Base-by-base conservation (phyloP, 2,797 vertebrate species). In the Huso huso region DNA sequence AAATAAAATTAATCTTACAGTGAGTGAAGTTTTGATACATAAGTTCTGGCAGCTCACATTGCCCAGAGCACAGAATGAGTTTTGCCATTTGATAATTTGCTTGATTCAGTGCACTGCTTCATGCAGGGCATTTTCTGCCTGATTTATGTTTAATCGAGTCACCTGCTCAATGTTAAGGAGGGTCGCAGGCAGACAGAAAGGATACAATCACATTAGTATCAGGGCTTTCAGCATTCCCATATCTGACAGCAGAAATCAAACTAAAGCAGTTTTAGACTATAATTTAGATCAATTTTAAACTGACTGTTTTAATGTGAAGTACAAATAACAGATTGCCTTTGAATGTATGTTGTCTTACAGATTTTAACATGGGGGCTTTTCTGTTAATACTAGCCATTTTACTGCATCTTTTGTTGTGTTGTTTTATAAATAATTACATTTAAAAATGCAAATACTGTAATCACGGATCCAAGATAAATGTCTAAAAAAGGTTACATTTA, bases 1-100 rank as follows among this genome's bases (percentile, higher is more conserved):
- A 87, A 90, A 87, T 82, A 84, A 89, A 85, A 88, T 86, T 77
- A 89, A 89, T 87, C 75, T 87, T 90, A 94, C 90, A 90, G 73
- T 73, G 85, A 89, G 83, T 88, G 86, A 91, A 85, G 86, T 91
- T 88, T 89, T 86, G 87, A 91, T 90, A 82, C 86, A 90, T 88
- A 87, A 82, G 75, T 83, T 80, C 74, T 89, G 88, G 86, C 88
- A 90, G 82, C 77, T 78, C 81, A 79, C 81, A 86, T 81, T 83
- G 88, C 86, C 86, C 84, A 86, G 82, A 84, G 89, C 83, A 80
- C 75, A 78, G 78, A 85, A 83, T 64, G 80, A 83, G 84, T 88
- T 81, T 83, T 78, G 82, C 86, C 73, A 82, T 86, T 90, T 87
- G 86, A 87, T 84, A 86, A 89, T 83, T 86, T 88, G 76, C 79